Conservation (phyloP, 2,797 vertebrate genomes). For the Enteromius treurensis region DNA sequence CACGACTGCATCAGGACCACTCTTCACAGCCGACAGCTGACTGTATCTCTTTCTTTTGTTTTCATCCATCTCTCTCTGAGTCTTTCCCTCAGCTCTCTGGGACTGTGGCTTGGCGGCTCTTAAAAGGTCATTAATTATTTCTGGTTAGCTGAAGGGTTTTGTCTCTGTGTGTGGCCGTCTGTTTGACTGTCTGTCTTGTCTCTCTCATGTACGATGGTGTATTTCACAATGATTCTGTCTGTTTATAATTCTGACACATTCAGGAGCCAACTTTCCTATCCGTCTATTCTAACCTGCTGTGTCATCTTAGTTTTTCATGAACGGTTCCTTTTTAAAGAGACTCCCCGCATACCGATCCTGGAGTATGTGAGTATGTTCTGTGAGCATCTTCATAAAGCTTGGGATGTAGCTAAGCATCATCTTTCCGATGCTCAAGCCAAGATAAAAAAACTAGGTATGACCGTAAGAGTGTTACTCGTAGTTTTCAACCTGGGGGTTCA, state of each 20-base stretch:
- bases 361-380: not conserved
- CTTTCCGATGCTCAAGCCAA: not conserved
- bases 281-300: not conserved
- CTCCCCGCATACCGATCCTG: fast-evolving
- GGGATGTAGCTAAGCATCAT: not conserved
- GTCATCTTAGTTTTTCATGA: not conserved
- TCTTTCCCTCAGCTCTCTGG: constrained; percentile 29
- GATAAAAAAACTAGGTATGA: not conserved
- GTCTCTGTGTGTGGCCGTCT: constrained; percentile 40
- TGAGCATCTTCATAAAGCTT: not conserved
- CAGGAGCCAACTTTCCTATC: constrained; percentile 23
- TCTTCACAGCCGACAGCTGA: constrained; percentile 28
- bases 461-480: not conserved
- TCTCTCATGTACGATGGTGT: not conserved
- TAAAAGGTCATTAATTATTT: constrained; percentile 55
- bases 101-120: constrained; percentile 38
- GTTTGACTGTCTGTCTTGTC: constrained; percentile 4
- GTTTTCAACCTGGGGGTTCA: too few relatives aligned
- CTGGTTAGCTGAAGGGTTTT: constrained; percentile 34
- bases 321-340: not conserved
- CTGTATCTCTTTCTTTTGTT: not conserved
- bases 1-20: constrained; percentile 40
- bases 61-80: not conserved
- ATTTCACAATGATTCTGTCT: not conserved
- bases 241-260: constrained; percentile 16